Base-by-base conservation (phyloP, 2,888 invertebrate genomes). In the Ormia ochracea region DNA sequence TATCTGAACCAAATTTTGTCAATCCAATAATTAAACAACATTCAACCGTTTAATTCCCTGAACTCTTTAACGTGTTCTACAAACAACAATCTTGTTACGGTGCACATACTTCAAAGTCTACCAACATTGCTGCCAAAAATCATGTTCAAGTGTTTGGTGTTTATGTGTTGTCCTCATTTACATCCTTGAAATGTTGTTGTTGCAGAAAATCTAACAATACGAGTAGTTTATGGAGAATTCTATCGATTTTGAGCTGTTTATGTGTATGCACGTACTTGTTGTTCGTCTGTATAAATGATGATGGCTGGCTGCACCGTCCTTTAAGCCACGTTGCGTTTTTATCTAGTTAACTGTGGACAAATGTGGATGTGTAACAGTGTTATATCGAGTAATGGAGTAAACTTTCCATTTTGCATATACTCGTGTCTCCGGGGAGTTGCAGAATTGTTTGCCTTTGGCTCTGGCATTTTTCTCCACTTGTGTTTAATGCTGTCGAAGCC, bases 231-330 rank as follows among this genome's bases (percentile, higher is more conserved):
- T 48, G 54, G 41, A 36, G 23, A 43, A 72, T 6, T 54, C 61
- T 76, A 80, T 80, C 72, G 80, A 80, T 80, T 80, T 80, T 36
- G n/a, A n/a, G n/a, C n/a, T n/a, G 1, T 36, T 36, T 72, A 17
- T 41, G 17, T 43, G 31, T 63, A 33, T 23, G 43, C 23, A 21
- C 26, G 38, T 33, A 7, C 12, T 50, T 54, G 61, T 48, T 45
- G 36, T 33, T 41, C 45, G 56, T n/a, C n/a, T 23, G 33, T n/a
- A 38, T 68, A 17, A 45, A 31, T 78, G 31, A 36, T 48, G 28
- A 48, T 59, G 70, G 17, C 50, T 61, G 70, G 17, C 50, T 61
- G 68, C 33, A 33, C 59, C 56, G 76, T 75, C 75, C 74, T 75
- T 68, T 52, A 56, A 52, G 58, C 59, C 50, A 75, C 50, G 59